Base-by-base conservation (phyloP, 2,113 vertebrate genomes). In the Hippocampus mohnikei region DNA sequence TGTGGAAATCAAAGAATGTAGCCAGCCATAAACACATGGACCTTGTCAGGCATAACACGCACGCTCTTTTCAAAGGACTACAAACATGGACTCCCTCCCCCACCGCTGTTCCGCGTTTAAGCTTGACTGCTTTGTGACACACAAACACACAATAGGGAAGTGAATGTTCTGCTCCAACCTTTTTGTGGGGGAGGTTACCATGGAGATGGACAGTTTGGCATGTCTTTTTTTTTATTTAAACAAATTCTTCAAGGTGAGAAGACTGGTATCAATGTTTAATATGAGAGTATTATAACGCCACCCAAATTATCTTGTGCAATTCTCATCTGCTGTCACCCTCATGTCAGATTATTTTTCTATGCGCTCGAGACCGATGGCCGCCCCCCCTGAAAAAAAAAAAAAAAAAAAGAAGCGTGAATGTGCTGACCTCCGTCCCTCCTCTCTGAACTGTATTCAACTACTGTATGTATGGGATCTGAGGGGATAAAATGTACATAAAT, bases 331-430 rank as follows among this genome's bases (percentile, higher is more conserved):
- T 91, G 92, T 95, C 95, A 95, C 96, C 95, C 94, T 94, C 95
- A 94, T 94, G 94, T 96, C 94, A 96, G 93, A 96, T 95, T 94
- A 93, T 96, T 96, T 96, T 94, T 94, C 88, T 93, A 93, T 92
- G 88, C 92, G 89, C 84, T 92, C 92, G 91, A 94, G 90, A 89
- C 90, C 87, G 92, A 91, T 71, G 90, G 90, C 92, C 27, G 58
- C 16, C 91, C 92, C 83, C 46, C 86, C 87, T 83, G 85, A 81
- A 78, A 33, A 60, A 29, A 29, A 29, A 84, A 76, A n/a, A 56
- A 74, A 64, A 90, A 88, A 74, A 70, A 70, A 53, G 29, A 53
- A 67, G 66, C 12, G 76, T 91, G 92, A 94, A 90, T 90, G 94
- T 93, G 91, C 95, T 86, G 92, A 93, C 91, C 84, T 93, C 89